phyloP scores from a whole-genome alignment of 2,797 vertebrate genomes.

The Cyclura pinguis region DNA sequence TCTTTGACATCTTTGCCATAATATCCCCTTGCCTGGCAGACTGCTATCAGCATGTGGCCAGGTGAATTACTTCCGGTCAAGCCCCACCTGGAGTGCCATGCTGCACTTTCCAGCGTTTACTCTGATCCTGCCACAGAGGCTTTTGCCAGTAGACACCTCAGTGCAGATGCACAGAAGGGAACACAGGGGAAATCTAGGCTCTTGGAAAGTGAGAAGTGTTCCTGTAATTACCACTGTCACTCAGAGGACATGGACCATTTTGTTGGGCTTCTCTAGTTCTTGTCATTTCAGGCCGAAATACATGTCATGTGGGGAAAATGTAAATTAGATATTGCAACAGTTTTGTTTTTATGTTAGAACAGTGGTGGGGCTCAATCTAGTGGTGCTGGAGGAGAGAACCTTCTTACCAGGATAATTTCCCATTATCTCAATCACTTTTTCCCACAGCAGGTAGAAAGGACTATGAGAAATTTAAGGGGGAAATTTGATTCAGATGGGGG shows the following conservation, averaged over 20 bases:
- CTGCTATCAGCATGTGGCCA: background rate
- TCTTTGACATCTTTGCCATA: background rate
- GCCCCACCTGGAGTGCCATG: background rate
- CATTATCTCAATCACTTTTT: background rate
- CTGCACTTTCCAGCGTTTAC: background rate
- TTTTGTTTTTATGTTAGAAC: background rate
- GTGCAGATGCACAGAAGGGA: background rate
- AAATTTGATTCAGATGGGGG: no score
- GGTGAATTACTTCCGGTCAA: background rate
- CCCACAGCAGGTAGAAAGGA: no score
- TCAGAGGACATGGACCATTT: background rate
- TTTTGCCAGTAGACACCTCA: background rate
- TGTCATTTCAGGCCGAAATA: background rate
- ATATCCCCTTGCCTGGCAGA: background rate
- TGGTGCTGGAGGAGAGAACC: background rate
- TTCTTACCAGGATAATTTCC: background rate
- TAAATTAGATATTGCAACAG: background rate
- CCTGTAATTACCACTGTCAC: background rate
- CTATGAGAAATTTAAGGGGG: no score
- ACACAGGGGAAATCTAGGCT: background rate
- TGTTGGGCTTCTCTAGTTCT: background rate
- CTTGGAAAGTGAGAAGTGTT: background rate
- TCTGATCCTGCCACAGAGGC: background rate
- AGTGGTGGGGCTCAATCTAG: background rate
- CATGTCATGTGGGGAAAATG: background rate